phyloP scores from a whole-genome alignment of 2,797 vertebrate species.

The Basileuterus tristriatus region DNA sequence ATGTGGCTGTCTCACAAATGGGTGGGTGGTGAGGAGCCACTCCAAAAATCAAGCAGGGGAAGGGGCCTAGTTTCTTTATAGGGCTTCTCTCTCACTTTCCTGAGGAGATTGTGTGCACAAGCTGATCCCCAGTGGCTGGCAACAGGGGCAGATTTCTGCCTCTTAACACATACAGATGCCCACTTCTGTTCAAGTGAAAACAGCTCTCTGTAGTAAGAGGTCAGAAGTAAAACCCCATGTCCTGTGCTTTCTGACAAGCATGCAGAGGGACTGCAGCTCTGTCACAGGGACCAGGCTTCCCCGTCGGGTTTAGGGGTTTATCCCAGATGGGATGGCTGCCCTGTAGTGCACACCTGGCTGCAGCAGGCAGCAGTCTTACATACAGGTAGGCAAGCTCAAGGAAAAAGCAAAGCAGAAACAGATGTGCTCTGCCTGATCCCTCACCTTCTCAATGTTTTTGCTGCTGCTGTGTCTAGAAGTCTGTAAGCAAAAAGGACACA shows the following conservation, averaged over 20 bases:
- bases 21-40: not conserved
- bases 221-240: not conserved
- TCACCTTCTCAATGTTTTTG: not conserved
- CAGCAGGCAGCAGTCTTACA: not conserved
- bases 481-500: not conserved
- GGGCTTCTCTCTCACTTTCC: not conserved
- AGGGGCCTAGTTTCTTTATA: not conserved
- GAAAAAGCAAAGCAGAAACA: not conserved
- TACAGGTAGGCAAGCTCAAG: not conserved
- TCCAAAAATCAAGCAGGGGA: not conserved
- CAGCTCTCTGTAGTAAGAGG: not conserved
- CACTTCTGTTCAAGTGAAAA: not conserved
- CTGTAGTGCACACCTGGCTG: accelerated
- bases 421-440: not conserved
- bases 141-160: not conserved
- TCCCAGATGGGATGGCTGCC: not conserved
- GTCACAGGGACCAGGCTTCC: not conserved
- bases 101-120: not conserved
- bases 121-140: not conserved
- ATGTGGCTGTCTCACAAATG: accelerated
- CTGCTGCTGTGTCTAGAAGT: not conserved
- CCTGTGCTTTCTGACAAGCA: not conserved
- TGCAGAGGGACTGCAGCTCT: not conserved
- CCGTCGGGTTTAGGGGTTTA: accelerated
- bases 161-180: accelerated